Evolutionary conservation across 2,888 invertebrate species (phyloP), one percentile per base, ranked within the genome.

Genomic region (Choreutis nemorana): DNA sequence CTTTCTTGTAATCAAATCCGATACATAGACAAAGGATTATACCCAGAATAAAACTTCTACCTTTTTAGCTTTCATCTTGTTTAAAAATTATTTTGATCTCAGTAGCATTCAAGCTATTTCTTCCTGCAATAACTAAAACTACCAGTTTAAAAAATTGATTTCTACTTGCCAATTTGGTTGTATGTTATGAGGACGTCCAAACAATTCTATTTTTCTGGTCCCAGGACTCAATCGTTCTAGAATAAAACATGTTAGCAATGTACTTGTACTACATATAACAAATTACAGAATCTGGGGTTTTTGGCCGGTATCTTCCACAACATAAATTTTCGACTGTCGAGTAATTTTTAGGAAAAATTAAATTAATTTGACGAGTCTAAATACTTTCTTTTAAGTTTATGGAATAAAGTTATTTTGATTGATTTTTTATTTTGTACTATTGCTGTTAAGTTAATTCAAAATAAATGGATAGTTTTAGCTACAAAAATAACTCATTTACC

Each of bases 161-260:
- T 4, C 11, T 30, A 37, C 63, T 62, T 42, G 88, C 98, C 97
- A 98, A 58, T 98, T 98, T 0, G 97, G 97, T 61, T 98, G 97
- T 1, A 97, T 92, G 57, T 98, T 98, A 63, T 98, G 97, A 0
- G 96, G 96, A 31, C 98, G 79, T 0, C 98, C 98, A 59, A 98
- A 98, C 9, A 98, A 77, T 68, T 98, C 98, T 34, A 98, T 95
- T 78, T 98, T 98, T 33, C 97, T 84, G 0, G 97, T 97, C 1
- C 97, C 97, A 0, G 98, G 98, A 37, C 97, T 95, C 29, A 98
- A 83, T 29, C 98, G 81, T 59, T 98, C 97, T 77, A 55, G 16
- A 55, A 59, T 14, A 25, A 14, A 28, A 39, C n/a, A n/a, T n/a
- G n/a, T n/a, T n/a, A n/a, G n/a, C n/a, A n/a, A n/a, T n/a, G n/a